These are phyloP conservation scores for Agelaius tricolor DNA, from an alignment of 2,113 vertebrate species.

Conservation along the genomic window DNA sequence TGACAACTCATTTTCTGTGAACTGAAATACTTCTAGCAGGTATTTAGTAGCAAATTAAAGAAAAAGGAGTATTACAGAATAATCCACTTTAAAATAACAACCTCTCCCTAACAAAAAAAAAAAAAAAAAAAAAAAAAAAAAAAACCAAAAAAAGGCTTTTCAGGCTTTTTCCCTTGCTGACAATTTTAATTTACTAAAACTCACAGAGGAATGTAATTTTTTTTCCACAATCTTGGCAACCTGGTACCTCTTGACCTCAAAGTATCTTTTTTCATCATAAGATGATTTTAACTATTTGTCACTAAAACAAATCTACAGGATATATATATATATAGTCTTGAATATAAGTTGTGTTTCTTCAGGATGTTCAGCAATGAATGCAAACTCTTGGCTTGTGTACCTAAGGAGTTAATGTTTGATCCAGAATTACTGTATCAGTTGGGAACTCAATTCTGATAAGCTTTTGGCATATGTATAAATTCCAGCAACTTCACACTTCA, in stretches of 20 bases:
- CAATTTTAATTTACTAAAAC: neutral
- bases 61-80: neutral
- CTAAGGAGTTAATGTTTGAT: neutral
- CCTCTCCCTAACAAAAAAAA: neutral
- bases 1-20: neutral
- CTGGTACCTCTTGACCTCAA: neutral
- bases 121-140: too few relatives aligned
- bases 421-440: neutral
- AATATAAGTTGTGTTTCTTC: neutral
- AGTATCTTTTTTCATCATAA: too few relatives aligned
- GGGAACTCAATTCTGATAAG: neutral
- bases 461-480: neutral
- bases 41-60: neutral
- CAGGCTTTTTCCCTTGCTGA: neutral
- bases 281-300: too few relatives aligned
- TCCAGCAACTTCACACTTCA: neutral
- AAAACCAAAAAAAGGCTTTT: neutral
- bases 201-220: neutral
- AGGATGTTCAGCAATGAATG: neutral
- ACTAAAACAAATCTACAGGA: too few relatives aligned
- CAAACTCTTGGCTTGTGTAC: neutral
- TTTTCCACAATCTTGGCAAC: neutral
- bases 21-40: neutral
- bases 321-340: neutral
- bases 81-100: neutral